Base-by-base conservation (phyloP, 1,140 invertebrate genomes). In the Mya arenaria region DNA sequence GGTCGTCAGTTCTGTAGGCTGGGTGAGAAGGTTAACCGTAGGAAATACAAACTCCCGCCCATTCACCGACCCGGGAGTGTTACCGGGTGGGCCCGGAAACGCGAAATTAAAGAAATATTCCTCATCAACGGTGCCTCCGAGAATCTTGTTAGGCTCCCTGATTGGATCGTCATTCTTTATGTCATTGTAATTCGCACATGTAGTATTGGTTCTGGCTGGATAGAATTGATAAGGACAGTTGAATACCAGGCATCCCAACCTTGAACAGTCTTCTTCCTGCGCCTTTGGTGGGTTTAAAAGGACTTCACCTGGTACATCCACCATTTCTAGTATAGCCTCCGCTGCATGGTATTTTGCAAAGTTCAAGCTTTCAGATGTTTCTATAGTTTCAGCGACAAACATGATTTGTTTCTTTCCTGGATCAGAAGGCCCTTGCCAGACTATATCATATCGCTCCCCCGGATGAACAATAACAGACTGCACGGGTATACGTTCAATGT, bases 361-460 rank as follows among this genome's bases (percentile, higher is more conserved):
- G 28, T 6, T 36, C 13, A 44, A 28, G 80, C 95, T 92, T 93
- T 74, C 28, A 0, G 30, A 15, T 13, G 28, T 77, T 82, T 87
- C 87, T 28, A 90, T 68, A 17, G 81, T 88, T n/a, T 83, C 69
- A 8, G 97, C 96, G 34, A 96, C 94, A 41, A 98, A 96, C 96
- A 97, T 97, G 91, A 97, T 98, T 48, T 88, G 96, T 55, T 94
- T 94, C 1, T 96, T 93, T 0, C 94, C 90, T 78, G 95, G 94
- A 87, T 95, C 95, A 34, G 63, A 10, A 36, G 74, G 60, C 2
- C 23, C 39, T 65, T 41, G 36, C 0, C 98, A 66, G 1, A 97
- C 93, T 87, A 98, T 96, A 88, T 98, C 97, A 89, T 96, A 98
- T 66, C 97, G 93, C 90, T 98, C 97, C 0, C 97, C 97, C 0